Base-by-base conservation (phyloP, 2,888 invertebrate genomes). In the Trissoscelio sp. region DNA sequence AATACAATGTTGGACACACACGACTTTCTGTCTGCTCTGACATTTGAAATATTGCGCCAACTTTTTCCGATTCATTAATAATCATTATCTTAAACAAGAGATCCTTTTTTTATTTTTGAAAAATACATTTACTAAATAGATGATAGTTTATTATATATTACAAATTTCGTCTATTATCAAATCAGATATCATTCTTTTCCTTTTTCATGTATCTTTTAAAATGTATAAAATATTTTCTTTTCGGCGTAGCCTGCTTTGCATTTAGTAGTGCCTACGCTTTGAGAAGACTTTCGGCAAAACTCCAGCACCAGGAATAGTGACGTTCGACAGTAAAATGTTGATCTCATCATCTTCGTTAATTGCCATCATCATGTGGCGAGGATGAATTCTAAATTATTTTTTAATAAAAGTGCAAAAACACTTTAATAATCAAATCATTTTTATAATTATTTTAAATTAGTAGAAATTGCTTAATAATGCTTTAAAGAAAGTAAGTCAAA, bases 31-130 rank as follows among this genome's bases (percentile, higher is more conserved):
- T 62, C 28, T 28, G 28, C 3, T 28, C 31, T 44, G 62, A 46
- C 62, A 46, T 62, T 18, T 62, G 46, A 62, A 62, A 62, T 62
- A 62, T 62, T 28, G 11, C 28, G 5, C n/a, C 7, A 18, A 46
- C 28, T 62, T 62, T 62, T 62, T 28, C 6, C 6, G 28, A 44
- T 62, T 31, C 62, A 62, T 62, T 46, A 62, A 62, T 62, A 62
- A 62, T 31, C 62, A 62, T 62, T 62, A 44, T 18, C 14, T 18
- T n/a, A 62, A 62, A 16, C 22, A 48, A 22, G 12, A 12, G 28
- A 28, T 22, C n/a, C n/a, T 28, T 51, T 51, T 51, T 51, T 51
- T 51, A 51, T 28, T 51, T 28, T 51, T 51, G 28, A 7, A 51
- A 51, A 51, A 51, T 51, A 51, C 18, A 51, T 28, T 28, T 9